A percentile compares a stretch with the other conserved stretches of the same genome.
These are phyloP conservation scores for Penaeus chinensis DNA, from an alignment of 1,140 invertebrate genomes.

Conservation along the genomic window DNA sequence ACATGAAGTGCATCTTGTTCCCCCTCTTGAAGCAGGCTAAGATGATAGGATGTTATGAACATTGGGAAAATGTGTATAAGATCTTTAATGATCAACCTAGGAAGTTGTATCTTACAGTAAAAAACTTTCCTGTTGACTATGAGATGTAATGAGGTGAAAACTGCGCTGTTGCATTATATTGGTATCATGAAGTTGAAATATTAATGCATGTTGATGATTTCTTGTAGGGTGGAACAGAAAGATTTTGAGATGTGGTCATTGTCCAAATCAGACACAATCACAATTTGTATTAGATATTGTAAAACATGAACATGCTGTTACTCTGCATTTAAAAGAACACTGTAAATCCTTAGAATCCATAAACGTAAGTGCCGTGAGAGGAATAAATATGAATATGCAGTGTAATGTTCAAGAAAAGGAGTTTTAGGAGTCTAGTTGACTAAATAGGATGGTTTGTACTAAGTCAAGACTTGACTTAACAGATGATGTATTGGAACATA, in stretches of 20 bases:
- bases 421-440: not conserved
- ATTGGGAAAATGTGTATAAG: not conserved
- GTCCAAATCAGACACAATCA: not conserved
- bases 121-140: no score
- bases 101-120: not conserved
- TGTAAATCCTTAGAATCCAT: not conserved
- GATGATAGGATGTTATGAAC: not conserved
- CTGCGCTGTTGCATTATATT: no score
- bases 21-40: not conserved
- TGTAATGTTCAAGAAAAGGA: not conserved
- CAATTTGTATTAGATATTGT: not conserved
- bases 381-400: not conserved
- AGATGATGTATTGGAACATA: conserved; percentile 7
- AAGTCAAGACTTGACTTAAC: conserved; percentile 3
- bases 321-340: not conserved
- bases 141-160: no score
- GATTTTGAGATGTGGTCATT: no score
- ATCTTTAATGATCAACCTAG: not conserved
- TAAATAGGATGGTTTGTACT: not conserved
- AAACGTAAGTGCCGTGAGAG: not conserved
- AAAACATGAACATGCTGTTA: not conserved
- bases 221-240: no score
- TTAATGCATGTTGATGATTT: no score
- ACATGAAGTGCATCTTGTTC: not conserved
- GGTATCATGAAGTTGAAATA: no score